phyloP scores from a whole-genome alignment of 2,888 invertebrate genomes.

The Harpagoxenus sublaevis region DNA sequence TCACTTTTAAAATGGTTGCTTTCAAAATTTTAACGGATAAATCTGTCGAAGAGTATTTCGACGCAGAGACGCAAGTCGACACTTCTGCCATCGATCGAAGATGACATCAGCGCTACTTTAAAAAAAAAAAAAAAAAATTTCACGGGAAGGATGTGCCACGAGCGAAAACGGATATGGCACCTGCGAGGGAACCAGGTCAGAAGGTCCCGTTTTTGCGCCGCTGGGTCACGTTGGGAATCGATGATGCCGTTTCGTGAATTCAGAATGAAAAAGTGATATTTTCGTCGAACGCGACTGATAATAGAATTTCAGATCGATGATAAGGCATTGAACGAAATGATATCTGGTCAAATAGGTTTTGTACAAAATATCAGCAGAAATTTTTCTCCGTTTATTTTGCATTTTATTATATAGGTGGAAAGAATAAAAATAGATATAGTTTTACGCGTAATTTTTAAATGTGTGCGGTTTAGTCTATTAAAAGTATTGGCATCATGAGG shows the following conservation, averaged over 20 bases:
- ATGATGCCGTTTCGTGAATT: conserved; percentile 27
- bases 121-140: conserved; percentile 58
- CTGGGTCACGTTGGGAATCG: conserved; percentile 52
- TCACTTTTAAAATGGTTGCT: neutral
- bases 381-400: neutral
- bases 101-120: conserved; percentile 32
- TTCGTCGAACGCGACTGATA: conserved; percentile 1
- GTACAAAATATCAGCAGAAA: neutral
- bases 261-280: conserved; percentile 22
- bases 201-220: conserved; percentile 26
- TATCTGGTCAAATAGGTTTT: neutral
- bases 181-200: conserved; percentile 42
- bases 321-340: conserved; percentile 2
- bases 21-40: conserved; percentile 30
- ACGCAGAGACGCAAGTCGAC: conserved; percentile 50
- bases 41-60: conserved; percentile 53
- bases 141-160: neutral
- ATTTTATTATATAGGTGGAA: neutral
- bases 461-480: neutral
- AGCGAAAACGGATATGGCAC: conserved; percentile 26
- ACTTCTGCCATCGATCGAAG: conserved; percentile 35
- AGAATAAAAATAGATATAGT: neutral
- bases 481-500: neutral
- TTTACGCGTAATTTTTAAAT: neutral
- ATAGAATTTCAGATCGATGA: conserved; percentile 40